A percentile compares a stretch with the other conserved stretches of the same genome.
phyloP scores from a whole-genome alignment of 2,888 invertebrate genomes.

The Microplitis deprimator region DNA sequence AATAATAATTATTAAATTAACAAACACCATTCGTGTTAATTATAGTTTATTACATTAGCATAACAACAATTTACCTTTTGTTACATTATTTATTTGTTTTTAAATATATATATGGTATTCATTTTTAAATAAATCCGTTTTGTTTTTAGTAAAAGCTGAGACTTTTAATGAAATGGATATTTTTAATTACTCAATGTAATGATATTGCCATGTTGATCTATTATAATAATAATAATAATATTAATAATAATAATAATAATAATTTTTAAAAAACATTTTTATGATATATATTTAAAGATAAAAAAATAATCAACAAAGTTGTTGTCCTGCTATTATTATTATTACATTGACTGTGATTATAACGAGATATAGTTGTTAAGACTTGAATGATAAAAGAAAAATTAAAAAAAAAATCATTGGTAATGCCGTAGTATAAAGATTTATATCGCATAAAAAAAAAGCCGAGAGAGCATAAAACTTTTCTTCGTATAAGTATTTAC shows the following conservation, averaged over 20 bases:
- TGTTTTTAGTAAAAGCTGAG: background rate
- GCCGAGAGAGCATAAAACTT: slow-evolving; percentile 8
- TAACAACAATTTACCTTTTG: background rate
- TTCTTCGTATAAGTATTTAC: slow-evolving; percentile 32
- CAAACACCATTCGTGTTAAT: slow-evolving; percentile 16
- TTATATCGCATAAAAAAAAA: background rate
- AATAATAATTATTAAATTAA: background rate
- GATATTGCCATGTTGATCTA: background rate
- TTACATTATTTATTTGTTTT: background rate
- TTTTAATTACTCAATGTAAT: background rate
- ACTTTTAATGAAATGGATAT: background rate
- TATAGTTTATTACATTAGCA: background rate
- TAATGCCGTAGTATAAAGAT: background rate
- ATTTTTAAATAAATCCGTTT: background rate
- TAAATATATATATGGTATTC: background rate
- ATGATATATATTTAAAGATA: slow-evolving; percentile 4
- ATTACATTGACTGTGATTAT: slow-evolving; percentile 64
- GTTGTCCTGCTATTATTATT: slow-evolving; percentile 43
- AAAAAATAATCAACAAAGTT: slow-evolving; percentile 26
- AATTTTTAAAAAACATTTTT: background rate
- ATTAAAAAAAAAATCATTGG: slow-evolving; percentile 31
- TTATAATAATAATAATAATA: background rate
- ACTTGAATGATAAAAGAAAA: slow-evolving; percentile 43
- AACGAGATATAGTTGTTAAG: slow-evolving; percentile 58
- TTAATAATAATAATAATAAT: no score